Conservation (phyloP, 1,140 invertebrate species). For the Sitodiplosis mosellana region DNA sequence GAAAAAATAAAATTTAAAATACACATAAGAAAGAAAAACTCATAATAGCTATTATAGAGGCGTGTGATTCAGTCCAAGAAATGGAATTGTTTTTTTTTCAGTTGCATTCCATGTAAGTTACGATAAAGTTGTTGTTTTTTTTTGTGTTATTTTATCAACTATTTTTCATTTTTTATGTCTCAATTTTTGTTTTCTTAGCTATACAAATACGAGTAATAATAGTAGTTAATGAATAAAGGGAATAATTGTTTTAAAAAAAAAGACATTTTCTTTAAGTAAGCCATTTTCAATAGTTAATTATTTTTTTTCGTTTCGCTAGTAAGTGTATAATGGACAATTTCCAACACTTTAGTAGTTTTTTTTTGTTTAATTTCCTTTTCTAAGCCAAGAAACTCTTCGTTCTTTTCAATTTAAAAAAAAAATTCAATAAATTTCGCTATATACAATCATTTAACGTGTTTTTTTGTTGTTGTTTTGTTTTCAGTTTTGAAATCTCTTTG, state of each 20-base stretch:
- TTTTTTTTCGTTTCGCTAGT: background rate
- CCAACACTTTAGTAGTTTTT: background rate
- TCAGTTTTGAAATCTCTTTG: background rate
- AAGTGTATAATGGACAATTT: too few species aligned
- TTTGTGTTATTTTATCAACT: too few species aligned
- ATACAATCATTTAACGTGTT: background rate
- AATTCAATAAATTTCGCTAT: background rate
- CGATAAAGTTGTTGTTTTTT: too few species aligned
- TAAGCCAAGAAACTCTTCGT: background rate
- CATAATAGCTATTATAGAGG: background rate
- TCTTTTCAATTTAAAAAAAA: background rate
- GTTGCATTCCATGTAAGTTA: background rate
- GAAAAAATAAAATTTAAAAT: too few species aligned
- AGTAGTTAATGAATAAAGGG: background rate
- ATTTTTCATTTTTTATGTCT: background rate
- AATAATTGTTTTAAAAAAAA: background rate
- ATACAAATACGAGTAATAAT: too few species aligned
- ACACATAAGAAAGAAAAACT: too few species aligned
- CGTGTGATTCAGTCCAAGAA: constrained; percentile 1
- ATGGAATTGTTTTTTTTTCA: background rate
- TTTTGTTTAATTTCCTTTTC: background rate
- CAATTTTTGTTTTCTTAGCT: background rate
- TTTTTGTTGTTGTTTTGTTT: too few species aligned
- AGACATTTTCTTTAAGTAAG: background rate
- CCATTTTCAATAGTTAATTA: background rate